Base-by-base conservation (phyloP, 2,888 invertebrate genomes). In the Clivina fossor region DNA sequence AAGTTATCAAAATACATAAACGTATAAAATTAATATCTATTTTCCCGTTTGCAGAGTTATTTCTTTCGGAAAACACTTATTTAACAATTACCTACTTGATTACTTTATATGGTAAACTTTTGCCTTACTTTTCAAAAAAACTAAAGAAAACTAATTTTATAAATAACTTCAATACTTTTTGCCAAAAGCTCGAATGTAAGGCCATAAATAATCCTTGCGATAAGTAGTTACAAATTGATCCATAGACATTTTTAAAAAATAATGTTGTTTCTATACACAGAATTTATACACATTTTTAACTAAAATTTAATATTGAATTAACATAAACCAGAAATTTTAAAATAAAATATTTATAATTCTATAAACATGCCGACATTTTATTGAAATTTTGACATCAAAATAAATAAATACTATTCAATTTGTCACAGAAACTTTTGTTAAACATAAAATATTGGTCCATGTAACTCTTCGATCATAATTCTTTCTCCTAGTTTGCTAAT, bases 121-220 rank as follows among this genome's bases (percentile, higher is more conserved):
- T n/a, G n/a, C n/a, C n/a, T n/a, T n/a, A n/a, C n/a, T n/a, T n/a
- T n/a, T n/a, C n/a, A n/a, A n/a, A n/a, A n/a, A n/a, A n/a, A n/a
- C n/a, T n/a, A 26, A 26, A 9, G 26, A 26, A 26, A 5, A 5
- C 26, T 26, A 26, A 26, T 26, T 26, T 9, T 26, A 26, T 26
- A 26, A 26, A 7, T 26, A 26, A 26, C 7, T 4, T 57, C 61
- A 60, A 65, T 66, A 74, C 73, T 66, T 70, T 20, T 66, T 60
- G 13, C 73, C 71, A 41, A 73, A 66, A 3, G 67, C 65, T 47
- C 69, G 67, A 1, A 71, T 71, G 65, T 76, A 71, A 0, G 84
- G 84, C 84, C 84, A 84, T 15, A 81, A 64, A 62, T 81, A 85
- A 67, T 84, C 84, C 64, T 81, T 81, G 35, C 77, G 74, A 63